Conservation (phyloP, 2,113 vertebrate genomes). For the Mola mola region DNA sequence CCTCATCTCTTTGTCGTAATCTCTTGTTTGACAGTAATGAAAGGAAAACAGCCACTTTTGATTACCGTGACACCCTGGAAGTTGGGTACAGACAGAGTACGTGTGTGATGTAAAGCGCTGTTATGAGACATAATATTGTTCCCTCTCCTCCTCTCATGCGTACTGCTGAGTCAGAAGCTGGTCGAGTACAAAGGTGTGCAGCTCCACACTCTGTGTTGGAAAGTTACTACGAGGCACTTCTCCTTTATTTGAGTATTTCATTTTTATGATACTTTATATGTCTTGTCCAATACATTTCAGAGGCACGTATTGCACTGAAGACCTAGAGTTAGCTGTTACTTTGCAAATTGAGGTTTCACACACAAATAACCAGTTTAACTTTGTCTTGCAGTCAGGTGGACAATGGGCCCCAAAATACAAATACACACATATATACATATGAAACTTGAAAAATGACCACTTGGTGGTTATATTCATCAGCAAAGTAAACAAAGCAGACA, state of each 20-base stretch:
- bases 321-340: not conserved
- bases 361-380: not conserved
- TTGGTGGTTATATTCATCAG: too few species aligned
- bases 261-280: constrained; percentile 5
- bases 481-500: too few species aligned
- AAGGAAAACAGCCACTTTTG: constrained; percentile 80
- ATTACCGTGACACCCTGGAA: constrained; percentile 74
- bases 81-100: constrained; percentile 42
- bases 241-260: not conserved
- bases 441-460: too few species aligned
- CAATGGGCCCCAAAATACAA: too few species aligned
- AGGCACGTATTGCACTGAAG: not conserved
- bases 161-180: constrained; percentile 79
- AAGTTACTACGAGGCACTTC: constrained; percentile 1
- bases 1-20: constrained; percentile 52
- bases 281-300: not conserved
- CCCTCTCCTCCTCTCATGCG: constrained; percentile 64
- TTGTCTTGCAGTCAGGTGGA: too few species aligned
- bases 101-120: constrained; percentile 58
- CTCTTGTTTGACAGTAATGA: constrained; percentile 75
- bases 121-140: constrained; percentile 86
- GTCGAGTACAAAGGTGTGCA: constrained; percentile 48
- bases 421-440: too few species aligned
- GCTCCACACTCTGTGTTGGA: constrained; percentile 10
- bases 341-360: not conserved